phyloP scores from a whole-genome alignment of 2,888 invertebrate genomes.

The Tachina grossa region DNA sequence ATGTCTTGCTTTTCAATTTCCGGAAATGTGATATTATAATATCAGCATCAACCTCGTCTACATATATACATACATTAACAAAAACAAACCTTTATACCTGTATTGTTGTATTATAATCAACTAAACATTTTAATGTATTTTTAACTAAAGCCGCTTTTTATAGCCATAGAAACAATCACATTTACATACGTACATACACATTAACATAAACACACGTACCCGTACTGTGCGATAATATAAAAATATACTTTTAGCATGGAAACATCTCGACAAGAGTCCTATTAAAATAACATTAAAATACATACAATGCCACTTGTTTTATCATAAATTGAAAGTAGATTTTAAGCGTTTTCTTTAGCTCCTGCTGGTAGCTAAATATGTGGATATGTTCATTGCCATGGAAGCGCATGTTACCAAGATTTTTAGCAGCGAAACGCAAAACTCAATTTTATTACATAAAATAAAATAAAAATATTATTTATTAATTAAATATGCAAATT shows the following conservation, averaged over 20 bases:
- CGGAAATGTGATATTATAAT: constrained; percentile 4
- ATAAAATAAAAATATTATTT: background rate
- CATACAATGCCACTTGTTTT: constrained; percentile 17
- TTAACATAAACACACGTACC: background rate
- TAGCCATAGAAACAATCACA: background rate
- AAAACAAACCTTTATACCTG: background rate
- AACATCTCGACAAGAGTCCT: constrained; percentile 16
- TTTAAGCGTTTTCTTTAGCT: background rate
- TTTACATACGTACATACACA: background rate
- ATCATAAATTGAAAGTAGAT: constrained; percentile 21
- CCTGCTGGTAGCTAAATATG: background rate
- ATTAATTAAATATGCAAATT: background rate
- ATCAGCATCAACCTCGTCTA: background rate
- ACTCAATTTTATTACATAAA: background rate
- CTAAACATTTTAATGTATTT: constrained; percentile 35
- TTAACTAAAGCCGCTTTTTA: constrained; percentile 20
- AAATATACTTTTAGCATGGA: background rate
- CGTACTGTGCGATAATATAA: background rate
- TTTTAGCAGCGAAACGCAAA: background rate
- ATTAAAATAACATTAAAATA: constrained; percentile 61
- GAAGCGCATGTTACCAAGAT: background rate
- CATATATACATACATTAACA: background rate
- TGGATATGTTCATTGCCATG: background rate
- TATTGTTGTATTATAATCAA: constrained; percentile 9
- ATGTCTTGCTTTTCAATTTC: constrained; percentile 53